Percentiles rank a stretch among this genome's conserved stretches.
Evolutionary conservation across 2,888 invertebrate genomes (phyloP).

Genomic region (Xestia ashworthii): DNA sequence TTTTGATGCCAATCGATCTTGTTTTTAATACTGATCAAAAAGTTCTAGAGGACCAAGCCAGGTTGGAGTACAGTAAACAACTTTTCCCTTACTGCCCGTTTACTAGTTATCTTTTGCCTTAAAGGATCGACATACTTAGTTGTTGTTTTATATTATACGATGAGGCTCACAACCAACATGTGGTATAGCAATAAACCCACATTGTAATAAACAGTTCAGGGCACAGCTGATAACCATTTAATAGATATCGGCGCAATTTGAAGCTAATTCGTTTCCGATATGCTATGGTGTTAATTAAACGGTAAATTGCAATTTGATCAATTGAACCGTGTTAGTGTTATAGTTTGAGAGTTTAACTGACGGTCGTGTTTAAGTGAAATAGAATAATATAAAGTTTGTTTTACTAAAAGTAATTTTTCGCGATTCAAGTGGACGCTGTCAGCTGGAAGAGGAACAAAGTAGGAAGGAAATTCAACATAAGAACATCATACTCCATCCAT

Average conservation of each 20-base stretch:
- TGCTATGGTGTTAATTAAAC: constrained; percentile 53
- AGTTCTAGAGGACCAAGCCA: no score
- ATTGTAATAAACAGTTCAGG: constrained; percentile 39
- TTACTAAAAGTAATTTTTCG: background rate
- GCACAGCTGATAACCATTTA: constrained; percentile 47
- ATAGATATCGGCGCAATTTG: constrained; percentile 49
- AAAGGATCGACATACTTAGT: background rate
- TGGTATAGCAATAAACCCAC: constrained; percentile 16
- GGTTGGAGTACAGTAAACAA: no score
- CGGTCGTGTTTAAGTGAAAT: background rate
- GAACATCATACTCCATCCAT: no score
- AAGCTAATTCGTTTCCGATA: constrained; percentile 57
- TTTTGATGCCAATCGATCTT: no score
- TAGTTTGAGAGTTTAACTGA: constrained; percentile 21
- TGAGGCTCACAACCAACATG: background rate
- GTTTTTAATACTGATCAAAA: no score
- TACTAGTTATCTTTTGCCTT: background rate
- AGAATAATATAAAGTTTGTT: background rate
- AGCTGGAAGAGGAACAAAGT: background rate
- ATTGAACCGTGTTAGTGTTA: constrained; percentile 20
- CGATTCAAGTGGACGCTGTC: background rate
- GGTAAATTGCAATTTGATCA: constrained; percentile 43
- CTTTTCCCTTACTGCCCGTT: no score
- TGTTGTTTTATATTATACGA: background rate
- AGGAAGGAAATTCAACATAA: no score